Evolutionary conservation across 2,888 invertebrate genomes (phyloP), one percentile per base, ranked within the genome.

Genomic region (Microctonus aethiopoides): DNA sequence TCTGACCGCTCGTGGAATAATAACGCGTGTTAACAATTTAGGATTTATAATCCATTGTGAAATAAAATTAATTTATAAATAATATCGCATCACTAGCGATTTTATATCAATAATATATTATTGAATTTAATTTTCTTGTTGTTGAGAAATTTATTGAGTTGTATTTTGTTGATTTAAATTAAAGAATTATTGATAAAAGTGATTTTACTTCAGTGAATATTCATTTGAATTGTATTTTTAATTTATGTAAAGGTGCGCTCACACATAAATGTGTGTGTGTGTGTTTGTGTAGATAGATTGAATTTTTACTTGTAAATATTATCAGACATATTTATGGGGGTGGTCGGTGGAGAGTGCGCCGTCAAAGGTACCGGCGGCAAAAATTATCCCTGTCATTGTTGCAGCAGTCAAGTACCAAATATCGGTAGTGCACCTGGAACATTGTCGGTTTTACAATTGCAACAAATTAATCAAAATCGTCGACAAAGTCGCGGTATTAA

Each of bases 331-430:
- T 83, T 82, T 78, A 86, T 86, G 86, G 86, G 87, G 81, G 86
- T 86, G 78, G 85, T 85, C 66, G 70, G 70, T 78, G 84, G 84
- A 78, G 85, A 84, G 81, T 84, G 86, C 81, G 86, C 81, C 82
- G 78, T 85, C 79, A 81, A 81, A 79, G 81, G 82, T 78, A 76
- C 79, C 75, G 78, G 77, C 74, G 82, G 80, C 79, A 84, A 80
- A 78, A 81, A 81, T 77, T 84, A 84, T 77, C 80, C 81, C 79
- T 83, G 83, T 80, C 82, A 82, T 74, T 84, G 81, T 79, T 83
- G 84, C 81, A 75, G 74, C 72, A 79, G 79, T 78, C 82, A 79
- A 70, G 79, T 78, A 72, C 72, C 77, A 63, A 76, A 75, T 66
- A 78, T 75, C 66, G 80, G 75, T 75, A 80, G 79, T 70, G 65